Percentiles rank a stretch among this genome's conserved stretches.
These are phyloP conservation scores for Melanostigma gelatinosum DNA, from an alignment of 2,113 vertebrate species.

Conservation along the genomic window DNA sequence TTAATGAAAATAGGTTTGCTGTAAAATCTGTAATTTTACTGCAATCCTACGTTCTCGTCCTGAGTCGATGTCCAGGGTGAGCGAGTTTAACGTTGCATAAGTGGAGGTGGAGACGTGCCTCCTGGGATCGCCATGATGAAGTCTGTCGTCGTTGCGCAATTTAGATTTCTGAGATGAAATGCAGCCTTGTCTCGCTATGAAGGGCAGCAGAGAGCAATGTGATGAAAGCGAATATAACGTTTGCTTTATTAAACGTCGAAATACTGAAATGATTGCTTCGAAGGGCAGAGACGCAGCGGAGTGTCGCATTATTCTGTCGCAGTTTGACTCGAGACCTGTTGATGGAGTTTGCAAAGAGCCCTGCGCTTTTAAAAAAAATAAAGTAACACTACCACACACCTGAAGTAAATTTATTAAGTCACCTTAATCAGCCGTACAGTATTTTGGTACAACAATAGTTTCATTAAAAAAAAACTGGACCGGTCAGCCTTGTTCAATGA, in stretches of 20 bases:
- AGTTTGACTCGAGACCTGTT: conserved; percentile 70
- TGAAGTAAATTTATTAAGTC: not conserved
- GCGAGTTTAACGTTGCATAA: not conserved
- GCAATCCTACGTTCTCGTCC: not conserved
- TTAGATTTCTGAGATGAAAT: not conserved
- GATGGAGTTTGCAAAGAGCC: conserved; percentile 39
- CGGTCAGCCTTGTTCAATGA: not conserved
- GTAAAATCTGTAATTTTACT: not conserved
- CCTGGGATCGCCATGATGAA: conserved; percentile 41
- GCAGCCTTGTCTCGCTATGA: not conserved
- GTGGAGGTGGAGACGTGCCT: conserved; percentile 57
- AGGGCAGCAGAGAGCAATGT: not conserved
- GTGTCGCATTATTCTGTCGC: conserved; percentile 66
- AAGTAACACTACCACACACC: not conserved
- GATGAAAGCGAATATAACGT: not conserved
- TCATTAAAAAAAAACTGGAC: not conserved
- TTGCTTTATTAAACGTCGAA: not conserved
- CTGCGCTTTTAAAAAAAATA: not conserved
- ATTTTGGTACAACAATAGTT: not conserved
- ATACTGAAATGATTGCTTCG: not conserved
- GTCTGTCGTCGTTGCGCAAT: conserved; percentile 30
- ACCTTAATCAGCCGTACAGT: not conserved
- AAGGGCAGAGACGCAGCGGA: not conserved
- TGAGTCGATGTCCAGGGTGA: rapidly evolving
- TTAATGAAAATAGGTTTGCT: rapidly evolving